Conservation (phyloP, 1,140 invertebrate genomes). For the Coenobita brevimanus region DNA sequence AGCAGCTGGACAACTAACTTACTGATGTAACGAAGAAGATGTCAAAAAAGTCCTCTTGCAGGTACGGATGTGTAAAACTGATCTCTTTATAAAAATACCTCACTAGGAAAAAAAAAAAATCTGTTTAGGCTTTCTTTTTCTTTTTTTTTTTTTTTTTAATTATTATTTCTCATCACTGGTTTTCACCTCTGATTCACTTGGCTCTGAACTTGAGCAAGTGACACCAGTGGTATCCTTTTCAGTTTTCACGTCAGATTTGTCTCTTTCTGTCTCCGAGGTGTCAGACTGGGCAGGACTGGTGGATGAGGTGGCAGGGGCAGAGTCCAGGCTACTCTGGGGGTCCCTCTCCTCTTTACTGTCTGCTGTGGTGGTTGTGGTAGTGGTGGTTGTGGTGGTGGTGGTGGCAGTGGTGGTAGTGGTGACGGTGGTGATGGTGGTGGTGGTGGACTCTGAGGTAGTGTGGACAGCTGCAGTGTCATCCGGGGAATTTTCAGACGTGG, state of each 20-base stretch:
- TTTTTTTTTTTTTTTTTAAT: no score
- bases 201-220: constrained; percentile 40
- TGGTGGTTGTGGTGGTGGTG: neutral
- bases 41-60: constrained; percentile 6
- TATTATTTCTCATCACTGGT: constrained; percentile 20
- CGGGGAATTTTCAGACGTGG: constrained; percentile 17
- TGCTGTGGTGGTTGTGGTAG: constrained; percentile 9
- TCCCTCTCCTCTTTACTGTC: neutral
- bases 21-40: no score
- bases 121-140: no score
- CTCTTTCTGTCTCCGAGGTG: neutral
- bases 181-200: constrained; percentile 23
- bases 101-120: neutral
- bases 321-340: neutral
- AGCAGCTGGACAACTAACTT: no score
- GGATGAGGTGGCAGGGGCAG: neutral
- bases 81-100: constrained; percentile 52
- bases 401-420: neutral
- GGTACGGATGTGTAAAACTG: constrained; percentile 54
- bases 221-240: constrained; percentile 18
- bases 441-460: constrained; percentile 29
- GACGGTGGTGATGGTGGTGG: neutral
- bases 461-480: constrained; percentile 7
- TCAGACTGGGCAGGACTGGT: constrained; percentile 14
- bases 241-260: neutral